These are phyloP conservation scores for Menura novaehollandiae DNA, from an alignment of 2,113 vertebrate genomes.

Conservation along the genomic window DNA sequence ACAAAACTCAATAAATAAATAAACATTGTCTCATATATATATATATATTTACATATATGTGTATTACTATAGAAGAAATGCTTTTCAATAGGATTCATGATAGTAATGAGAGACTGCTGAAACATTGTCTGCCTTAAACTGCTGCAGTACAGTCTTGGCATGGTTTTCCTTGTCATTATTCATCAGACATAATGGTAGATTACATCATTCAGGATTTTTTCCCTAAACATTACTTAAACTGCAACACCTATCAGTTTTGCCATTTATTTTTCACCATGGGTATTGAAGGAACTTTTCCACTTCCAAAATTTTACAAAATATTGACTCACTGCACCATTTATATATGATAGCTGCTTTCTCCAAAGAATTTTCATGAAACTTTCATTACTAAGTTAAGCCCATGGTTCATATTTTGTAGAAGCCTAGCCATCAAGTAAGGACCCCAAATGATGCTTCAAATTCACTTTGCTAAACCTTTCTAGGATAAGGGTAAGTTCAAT, in stretches of 20 bases:
- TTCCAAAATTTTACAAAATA: neutral
- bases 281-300: neutral
- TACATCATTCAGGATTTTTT: slow-evolving; percentile 17
- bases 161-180: slow-evolving; percentile 6
- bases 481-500: neutral
- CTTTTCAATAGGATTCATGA: neutral
- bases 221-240: slow-evolving; percentile 5
- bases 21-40: neutral
- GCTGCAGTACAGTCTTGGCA: neutral
- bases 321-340: neutral
- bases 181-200: neutral
- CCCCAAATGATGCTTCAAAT: neutral
- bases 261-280: neutral
- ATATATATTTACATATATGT: neutral
- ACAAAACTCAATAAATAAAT: neutral
- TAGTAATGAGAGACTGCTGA: neutral
- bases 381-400: neutral
- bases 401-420: neutral
- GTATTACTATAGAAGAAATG: neutral
- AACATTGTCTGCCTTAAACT: neutral
- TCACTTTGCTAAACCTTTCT: neutral
- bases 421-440: neutral
- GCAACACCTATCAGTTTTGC: neutral
- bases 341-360: neutral
- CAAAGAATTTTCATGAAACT: neutral